Evolutionary conservation across 2,113 vertebrate genomes (phyloP), one percentile per base, ranked within the genome.

Genomic region (Eclectus roratus): DNA sequence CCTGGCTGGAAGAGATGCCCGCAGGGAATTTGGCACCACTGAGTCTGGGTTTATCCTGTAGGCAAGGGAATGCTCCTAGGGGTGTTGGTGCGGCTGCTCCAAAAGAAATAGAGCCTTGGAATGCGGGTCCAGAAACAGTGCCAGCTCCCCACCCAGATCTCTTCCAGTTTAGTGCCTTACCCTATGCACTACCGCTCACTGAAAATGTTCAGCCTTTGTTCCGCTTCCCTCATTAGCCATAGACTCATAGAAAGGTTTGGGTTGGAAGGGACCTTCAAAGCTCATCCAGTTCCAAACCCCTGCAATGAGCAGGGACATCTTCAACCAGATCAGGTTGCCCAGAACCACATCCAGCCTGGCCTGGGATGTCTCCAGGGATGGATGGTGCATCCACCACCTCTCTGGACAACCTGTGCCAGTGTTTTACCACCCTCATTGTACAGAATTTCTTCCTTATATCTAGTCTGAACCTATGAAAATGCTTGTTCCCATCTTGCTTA

Each of bases 1-100:
- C 15, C n/a, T 3, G 20, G 9, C 78, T 74, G 73, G 50, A n/a
- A 61, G 12, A n/a, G 33, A 68, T 5, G 10, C 37, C 28, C 39
- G 4, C 61, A 19, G 41, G 44, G 65, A 17, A 81, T 47, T 2
- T n/a, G 78, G 10, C 14, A 4, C 29, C 24, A 3, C 50, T 7
- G 52, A 56, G 15, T 52, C 25, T 17, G 14, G 43, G 35, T 63
- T 39, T 43, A 28, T 7, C 39, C 35, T 8, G 17, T 6, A 39
- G 65, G 52, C 13, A 24, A 35, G 31, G 63, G 50, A 10, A 11
- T 5, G 3, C 18, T 35, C 35, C 21, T 9, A 37, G 27, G 35
- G 41, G 9, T 0, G 0, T 5, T 9, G 33, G 23, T 37, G 55
- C 7, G 52, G 76, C 31, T 47, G 2, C 41, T 29, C 18, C 27